These are phyloP conservation scores for Illadopsis cleaveri DNA, from an alignment of 2,113 vertebrate species.

Conservation along the genomic window DNA sequence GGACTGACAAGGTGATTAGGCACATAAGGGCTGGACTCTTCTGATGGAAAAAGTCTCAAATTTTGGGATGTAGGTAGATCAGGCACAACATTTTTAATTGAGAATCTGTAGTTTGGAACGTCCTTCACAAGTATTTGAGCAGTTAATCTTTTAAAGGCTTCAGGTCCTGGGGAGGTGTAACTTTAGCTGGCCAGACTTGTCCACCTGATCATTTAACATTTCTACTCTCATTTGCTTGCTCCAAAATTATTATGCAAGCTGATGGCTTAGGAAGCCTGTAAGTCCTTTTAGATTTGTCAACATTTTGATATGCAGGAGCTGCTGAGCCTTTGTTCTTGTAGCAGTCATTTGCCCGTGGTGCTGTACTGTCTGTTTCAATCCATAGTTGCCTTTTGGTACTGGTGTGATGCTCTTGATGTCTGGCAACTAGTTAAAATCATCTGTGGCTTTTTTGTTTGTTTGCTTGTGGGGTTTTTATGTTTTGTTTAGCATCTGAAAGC, in stretches of 20 bases:
- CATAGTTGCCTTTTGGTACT: background rate
- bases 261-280: background rate
- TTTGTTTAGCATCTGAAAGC: background rate
- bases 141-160: background rate
- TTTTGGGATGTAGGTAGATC: background rate
- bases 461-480: background rate
- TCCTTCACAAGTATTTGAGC: background rate
- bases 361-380: background rate
- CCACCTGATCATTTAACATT: background rate
- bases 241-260: background rate
- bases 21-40: background rate
- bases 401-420: background rate
- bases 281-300: background rate
- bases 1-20: background rate
- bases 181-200: background rate
- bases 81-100: background rate
- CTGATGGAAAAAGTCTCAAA: background rate
- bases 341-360: background rate
- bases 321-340: background rate
- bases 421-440: background rate
- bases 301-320: background rate
- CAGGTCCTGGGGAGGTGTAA: background rate
- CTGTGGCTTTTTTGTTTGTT: background rate
- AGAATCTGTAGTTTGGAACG: background rate
- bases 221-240: background rate